Evolutionary conservation across 2,888 invertebrate genomes (phyloP), one percentile per base, ranked within the genome.

Genomic region (Pseudanteris insignis): DNA sequence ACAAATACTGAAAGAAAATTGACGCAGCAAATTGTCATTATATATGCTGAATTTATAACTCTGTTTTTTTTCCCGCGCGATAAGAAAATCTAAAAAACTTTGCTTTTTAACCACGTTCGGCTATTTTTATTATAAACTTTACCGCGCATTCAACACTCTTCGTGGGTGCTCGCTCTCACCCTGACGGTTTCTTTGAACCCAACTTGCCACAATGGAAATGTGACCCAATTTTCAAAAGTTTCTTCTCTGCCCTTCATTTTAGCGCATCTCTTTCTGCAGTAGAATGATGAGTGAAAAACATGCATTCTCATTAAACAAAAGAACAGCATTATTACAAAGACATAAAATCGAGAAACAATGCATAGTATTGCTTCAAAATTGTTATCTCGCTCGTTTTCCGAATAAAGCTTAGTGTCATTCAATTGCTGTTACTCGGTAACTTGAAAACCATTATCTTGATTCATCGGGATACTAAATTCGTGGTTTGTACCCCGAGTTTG

Each of bases 201-300:
- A 5, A 18, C 46, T 41, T 5, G 18, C 51, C 41, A 62, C 62
- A 62, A 62, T 57, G 51, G 55, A 57, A 62, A 57, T 57, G 62
- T 62, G 62, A 62, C 62, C 62, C 29, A 62, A 62, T 57, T 62
- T 57, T 36, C n/a, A 28, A 57, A 55, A 62, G 61, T 61, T 62
- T 57, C 51, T 62, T 46, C 30, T 36, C 62, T 62, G 47, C 47
- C 46, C 57, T 51, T 62, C 54, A 57, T 57, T 57, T 62, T 24
- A 62, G 47, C 51, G 37, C 40, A 43, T 58, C 28, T 51, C 48
- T 51, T 63, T 53, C 13, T 29, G n/a, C n/a, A n/a, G n/a, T n/a
- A 21, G 12, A 53, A 15, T 62, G 46, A 53, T 47, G 57, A 57
- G 57, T 37, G 57, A 58, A 53, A 63, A 47, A 51, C 29, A 50